Evolutionary conservation across 2,888 invertebrate species (phyloP).

Genomic region (Cheilosia pagana): DNA sequence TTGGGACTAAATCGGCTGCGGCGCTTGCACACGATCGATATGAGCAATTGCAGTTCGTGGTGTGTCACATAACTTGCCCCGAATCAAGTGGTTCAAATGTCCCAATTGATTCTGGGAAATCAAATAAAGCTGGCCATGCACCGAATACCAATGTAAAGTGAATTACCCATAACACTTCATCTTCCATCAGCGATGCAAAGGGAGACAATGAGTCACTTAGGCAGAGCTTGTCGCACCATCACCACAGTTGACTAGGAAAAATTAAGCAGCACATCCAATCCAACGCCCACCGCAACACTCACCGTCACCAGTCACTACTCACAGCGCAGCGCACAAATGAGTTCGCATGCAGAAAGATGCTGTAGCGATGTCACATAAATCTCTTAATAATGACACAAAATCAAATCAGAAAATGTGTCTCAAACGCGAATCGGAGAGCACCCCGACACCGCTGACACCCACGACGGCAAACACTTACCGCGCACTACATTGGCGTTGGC

Average conservation of each 20-base stretch:
- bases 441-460: constrained; percentile 34
- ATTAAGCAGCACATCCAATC: constrained; percentile 28
- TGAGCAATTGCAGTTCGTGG: constrained; percentile 44
- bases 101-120: constrained; percentile 44
- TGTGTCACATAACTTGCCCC: constrained; percentile 58
- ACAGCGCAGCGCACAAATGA: constrained; percentile 26
- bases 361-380: constrained; percentile 63
- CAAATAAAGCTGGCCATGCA: neutral
- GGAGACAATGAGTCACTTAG: constrained; percentile 42
- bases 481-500: constrained; percentile 13
- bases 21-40: constrained; percentile 49
- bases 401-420: constrained; percentile 52
- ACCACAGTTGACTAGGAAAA: constrained; percentile 21
- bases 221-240: constrained; percentile 23
- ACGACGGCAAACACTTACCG: constrained; percentile 31
- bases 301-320: neutral
- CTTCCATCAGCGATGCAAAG: constrained; percentile 13
- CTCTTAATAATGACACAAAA: constrained; percentile 58
- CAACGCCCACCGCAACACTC: constrained; percentile 15
- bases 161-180: neutral
- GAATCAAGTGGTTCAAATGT: constrained; percentile 37
- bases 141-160: neutral
- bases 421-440: constrained; percentile 23
- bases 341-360: constrained; percentile 43
- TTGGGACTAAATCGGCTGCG: constrained; percentile 53